These are phyloP conservation scores for Atopsyche davidsoni DNA, from an alignment of 1,140 invertebrate species.

Conservation along the genomic window DNA sequence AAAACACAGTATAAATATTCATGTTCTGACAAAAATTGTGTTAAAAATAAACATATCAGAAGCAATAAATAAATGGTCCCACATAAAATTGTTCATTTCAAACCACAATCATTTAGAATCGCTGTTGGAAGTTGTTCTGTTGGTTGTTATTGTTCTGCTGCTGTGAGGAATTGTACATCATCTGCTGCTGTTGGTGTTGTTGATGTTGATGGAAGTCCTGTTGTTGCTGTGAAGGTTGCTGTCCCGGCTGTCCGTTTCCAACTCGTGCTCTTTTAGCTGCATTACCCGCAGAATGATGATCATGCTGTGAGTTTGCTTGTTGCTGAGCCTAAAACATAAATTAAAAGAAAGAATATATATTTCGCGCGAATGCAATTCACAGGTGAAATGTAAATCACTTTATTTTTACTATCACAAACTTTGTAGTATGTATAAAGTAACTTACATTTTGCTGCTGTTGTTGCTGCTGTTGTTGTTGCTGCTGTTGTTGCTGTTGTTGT, in stretches of 20 bases:
- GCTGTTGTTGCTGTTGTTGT: constrained; percentile 42
- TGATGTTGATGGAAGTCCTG: constrained; percentile 45
- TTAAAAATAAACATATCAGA: too few species aligned
- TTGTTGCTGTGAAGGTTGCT: constrained; percentile 35
- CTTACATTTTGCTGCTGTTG: constrained; percentile 46
- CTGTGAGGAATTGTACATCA: constrained; percentile 50
- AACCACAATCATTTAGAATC: too few species aligned
- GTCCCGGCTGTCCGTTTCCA: constrained; percentile 19
- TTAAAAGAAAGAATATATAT: constrained; percentile 5
- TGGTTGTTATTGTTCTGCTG: constrained; percentile 44
- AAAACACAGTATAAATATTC: too few species aligned
- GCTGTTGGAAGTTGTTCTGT: constrained; percentile 60
- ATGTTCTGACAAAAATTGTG: too few species aligned
- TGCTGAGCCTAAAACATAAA: constrained; percentile 22
- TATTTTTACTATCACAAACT: constrained; percentile 19
- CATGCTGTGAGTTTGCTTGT: constrained; percentile 23
- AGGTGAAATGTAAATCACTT: too few species aligned
- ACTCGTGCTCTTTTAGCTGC: constrained; percentile 36
- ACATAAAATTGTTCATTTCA: too few species aligned
- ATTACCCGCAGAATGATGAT: constrained; percentile 26
- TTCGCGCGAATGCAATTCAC: too few species aligned
- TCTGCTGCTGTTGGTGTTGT: constrained; percentile 54
- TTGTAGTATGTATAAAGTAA: constrained; percentile 4
- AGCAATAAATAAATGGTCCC: too few species aligned
- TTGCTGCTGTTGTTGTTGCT: constrained; percentile 43